These are phyloP conservation scores for Drosophila nr. perissopoda DNA, from an alignment of 2,888 invertebrate species.

Conservation along the genomic window DNA sequence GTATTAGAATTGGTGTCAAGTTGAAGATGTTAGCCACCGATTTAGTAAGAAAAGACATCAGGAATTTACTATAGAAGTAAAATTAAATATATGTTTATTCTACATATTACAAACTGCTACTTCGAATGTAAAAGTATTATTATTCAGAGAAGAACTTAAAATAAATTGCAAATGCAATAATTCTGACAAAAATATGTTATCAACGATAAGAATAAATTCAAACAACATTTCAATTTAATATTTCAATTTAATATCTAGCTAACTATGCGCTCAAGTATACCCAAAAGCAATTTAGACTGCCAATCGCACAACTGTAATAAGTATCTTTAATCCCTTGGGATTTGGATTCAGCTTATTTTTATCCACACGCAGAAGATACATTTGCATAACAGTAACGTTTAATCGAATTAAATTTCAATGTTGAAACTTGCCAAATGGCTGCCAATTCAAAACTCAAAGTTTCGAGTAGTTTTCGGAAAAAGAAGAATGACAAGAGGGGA, in stretches of 20 bases:
- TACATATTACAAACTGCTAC: neutral
- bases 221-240: neutral
- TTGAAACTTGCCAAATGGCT: conserved; percentile 47
- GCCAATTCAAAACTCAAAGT: conserved; percentile 42
- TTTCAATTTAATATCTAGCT: neutral
- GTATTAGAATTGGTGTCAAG: neutral
- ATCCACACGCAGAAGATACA: conserved; percentile 23
- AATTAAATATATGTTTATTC: neutral
- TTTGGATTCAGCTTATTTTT: conserved; percentile 8
- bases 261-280: neutral
- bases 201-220: neutral
- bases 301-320: conserved; percentile 16
- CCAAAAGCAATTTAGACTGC: conserved; percentile 3
- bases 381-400: conserved; percentile 48
- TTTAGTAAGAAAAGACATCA: neutral
- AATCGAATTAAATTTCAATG: conserved; percentile 39
- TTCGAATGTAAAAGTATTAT: neutral
- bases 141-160: neutral
- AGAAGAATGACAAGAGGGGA: neutral
- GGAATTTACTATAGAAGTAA: neutral
- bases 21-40: neutral
- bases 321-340: conserved; percentile 26
- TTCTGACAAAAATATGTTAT: neutral
- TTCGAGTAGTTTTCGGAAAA: conserved; percentile 3
- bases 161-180: neutral